Evolutionary conservation across 1,140 invertebrate genomes (phyloP).

Genomic region (Ips nitidus): DNA sequence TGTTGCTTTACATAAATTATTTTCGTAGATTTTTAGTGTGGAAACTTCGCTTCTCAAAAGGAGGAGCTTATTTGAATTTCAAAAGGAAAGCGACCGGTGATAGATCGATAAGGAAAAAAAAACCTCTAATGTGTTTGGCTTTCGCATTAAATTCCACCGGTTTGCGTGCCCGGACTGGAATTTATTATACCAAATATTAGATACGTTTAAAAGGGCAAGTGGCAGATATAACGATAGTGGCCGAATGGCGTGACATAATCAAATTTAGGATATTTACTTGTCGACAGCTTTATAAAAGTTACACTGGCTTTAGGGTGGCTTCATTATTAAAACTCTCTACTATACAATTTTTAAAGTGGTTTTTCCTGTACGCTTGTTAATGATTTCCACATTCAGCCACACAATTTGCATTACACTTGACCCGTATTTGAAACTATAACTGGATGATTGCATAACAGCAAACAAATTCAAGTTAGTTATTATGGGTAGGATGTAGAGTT

Average conservation of each 20-base stretch:
- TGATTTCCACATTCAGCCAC: too few relatives aligned
- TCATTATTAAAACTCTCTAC: slow-evolving; percentile 35
- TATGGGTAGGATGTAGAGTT: too few relatives aligned
- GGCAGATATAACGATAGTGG: slow-evolving; percentile 38
- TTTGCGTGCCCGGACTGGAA: slow-evolving; percentile 20
- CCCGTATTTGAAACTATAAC: too few relatives aligned
- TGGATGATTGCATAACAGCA: too few relatives aligned
- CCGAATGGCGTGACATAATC: slow-evolving; percentile 39
- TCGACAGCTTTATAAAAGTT: slow-evolving; percentile 44
- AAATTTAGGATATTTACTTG: slow-evolving; percentile 43
- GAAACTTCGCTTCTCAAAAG: not conserved
- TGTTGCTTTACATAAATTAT: slow-evolving; percentile 19
- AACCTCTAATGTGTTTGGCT: slow-evolving; percentile 24
- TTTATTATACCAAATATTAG: slow-evolving; percentile 39
- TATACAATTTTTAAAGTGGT: not conserved
- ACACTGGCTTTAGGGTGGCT: slow-evolving; percentile 17
- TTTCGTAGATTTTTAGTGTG: not conserved
- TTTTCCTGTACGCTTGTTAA: not conserved
- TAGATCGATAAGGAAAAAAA: not conserved
- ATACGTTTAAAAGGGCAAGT: slow-evolving; percentile 44
- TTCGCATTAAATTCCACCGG: slow-evolving; percentile 22
- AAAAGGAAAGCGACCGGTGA: not conserved
- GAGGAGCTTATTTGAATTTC: not conserved
- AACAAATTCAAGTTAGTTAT: too few relatives aligned
- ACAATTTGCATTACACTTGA: too few relatives aligned